Conservation (phyloP, 2,113 vertebrate genomes). For the Pygoscelis antarcticus region DNA sequence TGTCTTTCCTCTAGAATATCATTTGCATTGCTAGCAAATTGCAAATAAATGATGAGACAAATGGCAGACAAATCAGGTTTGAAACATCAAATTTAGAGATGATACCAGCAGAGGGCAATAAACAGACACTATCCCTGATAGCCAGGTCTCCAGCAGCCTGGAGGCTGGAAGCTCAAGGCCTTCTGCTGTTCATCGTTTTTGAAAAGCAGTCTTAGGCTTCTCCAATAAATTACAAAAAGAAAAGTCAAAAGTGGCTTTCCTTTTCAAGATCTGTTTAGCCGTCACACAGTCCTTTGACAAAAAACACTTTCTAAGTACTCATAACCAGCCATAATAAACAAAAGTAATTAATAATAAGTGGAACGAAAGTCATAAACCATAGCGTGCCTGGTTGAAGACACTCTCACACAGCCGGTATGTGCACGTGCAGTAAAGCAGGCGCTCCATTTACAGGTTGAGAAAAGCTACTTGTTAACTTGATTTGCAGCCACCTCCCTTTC, state of each 20-base stretch:
- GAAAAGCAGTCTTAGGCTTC: neutral
- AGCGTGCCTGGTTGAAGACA: neutral
- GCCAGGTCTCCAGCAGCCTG: neutral
- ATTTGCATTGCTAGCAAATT: neutral
- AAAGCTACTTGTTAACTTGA: neutral
- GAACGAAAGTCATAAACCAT: neutral
- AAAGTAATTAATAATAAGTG: neutral
- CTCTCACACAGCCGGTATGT: neutral
- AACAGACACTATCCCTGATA: neutral
- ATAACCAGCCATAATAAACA: neutral
- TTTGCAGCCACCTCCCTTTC: neutral
- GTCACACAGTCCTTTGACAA: neutral
- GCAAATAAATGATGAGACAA: neutral
- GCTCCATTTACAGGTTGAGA: neutral
- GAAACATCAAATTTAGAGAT: neutral
- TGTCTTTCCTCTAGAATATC: neutral
- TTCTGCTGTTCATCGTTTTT: neutral
- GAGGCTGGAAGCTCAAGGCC: neutral
- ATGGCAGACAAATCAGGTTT: neutral
- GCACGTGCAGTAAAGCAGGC: neutral
- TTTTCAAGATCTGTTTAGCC: neutral
- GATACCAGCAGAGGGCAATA: slow-evolving; percentile 47
- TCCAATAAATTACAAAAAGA: neutral
- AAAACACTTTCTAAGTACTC: neutral
- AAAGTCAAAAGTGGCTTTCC: neutral